Base-by-base conservation (phyloP, 2,113 vertebrate genomes). In the Phoenicopterus ruber region DNA sequence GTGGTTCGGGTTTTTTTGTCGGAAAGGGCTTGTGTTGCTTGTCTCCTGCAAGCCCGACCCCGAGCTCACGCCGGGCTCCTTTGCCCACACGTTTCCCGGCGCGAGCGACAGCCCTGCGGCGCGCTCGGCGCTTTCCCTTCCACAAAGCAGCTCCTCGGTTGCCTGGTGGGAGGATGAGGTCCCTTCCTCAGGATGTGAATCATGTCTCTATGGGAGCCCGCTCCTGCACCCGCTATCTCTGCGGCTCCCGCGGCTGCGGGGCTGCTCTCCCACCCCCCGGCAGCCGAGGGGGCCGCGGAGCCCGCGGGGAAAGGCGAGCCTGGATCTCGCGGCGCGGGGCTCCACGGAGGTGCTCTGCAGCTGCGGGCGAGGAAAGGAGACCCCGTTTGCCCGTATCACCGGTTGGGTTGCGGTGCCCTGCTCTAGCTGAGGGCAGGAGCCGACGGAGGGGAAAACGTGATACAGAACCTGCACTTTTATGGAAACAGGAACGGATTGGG, bases 111-210 rank as follows among this genome's bases (percentile, higher is more conserved):
- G 70, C 55, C 69, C 59, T 59, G 34, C 17, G 10, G 19, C 5
- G 3, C 10, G 29, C 87, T 63, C 21, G 1, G 13, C 0, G 14
- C 85, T 42, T 82, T 59, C 57, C 63, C 86, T 81, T 67, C 47
- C 67, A 38, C 50, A 3, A 8, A 76, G 92, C 93, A 52, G 93
- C 88, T 86, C 59, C 84, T n/a, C 1, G 2, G 49, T 22, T 19
- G 84, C 81, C 62, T 4, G 71, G 29, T 5, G 82, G 90, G 79
- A 94, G 91, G 93, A 94, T 92, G 93, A 93, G 86, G 62, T 15
- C 91, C 86, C 77, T 93, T 96, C 96, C 96, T 96, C 69, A 86
- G 94, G 93, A 91, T 94, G 86, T 95, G 96, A 96, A 86, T 92
- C 94, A 95, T 2, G 8, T 29, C 95, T 85, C 88, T 57, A 15